Conservation (phyloP, 2,888 invertebrate species). For the Volucella inanis region DNA sequence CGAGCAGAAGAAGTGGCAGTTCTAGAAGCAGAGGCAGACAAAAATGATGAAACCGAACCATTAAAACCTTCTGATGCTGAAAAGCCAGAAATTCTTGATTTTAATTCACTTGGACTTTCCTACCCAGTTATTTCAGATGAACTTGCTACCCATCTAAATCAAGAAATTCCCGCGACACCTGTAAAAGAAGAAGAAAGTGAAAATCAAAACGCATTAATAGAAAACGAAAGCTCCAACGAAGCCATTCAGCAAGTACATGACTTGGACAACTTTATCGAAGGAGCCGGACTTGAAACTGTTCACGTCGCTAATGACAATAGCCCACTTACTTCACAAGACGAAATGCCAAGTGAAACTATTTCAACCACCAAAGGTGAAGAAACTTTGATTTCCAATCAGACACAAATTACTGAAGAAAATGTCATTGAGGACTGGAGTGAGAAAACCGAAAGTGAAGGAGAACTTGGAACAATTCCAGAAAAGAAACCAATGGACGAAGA, state of each 20-base stretch:
- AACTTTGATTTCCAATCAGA: conserved; percentile 26
- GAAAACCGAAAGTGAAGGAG: conserved; percentile 69
- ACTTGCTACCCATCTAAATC: conserved; percentile 46
- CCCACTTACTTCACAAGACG: conserved; percentile 36
- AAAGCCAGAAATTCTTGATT: conserved; percentile 7
- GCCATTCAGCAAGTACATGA: conserved; percentile 50
- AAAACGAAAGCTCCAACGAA: conserved; percentile 58
- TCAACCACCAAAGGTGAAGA: conserved; percentile 40
- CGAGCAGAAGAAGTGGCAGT: not conserved
- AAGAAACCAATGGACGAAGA: conserved; percentile 33
- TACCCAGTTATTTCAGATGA: conserved; percentile 32
- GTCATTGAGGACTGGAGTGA: conserved; percentile 38
- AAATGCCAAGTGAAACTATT: conserved; percentile 53
- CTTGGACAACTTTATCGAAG: conserved; percentile 55
- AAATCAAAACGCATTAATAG: conserved; percentile 15
- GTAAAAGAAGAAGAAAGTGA: conserved; percentile 28
- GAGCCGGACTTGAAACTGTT: conserved; percentile 32
- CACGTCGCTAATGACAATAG: conserved; percentile 51
- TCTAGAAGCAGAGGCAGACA: not conserved
- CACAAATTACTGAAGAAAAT: conserved; percentile 50
- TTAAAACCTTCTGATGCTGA: conserved; percentile 2
- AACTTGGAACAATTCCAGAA: conserved; percentile 47
- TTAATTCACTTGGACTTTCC: conserved; percentile 14
- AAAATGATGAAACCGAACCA: not conserved
- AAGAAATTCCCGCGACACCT: conserved; percentile 25